Conservation (phyloP, 2,797 vertebrate species). For the Labeo calbasu region DNA sequence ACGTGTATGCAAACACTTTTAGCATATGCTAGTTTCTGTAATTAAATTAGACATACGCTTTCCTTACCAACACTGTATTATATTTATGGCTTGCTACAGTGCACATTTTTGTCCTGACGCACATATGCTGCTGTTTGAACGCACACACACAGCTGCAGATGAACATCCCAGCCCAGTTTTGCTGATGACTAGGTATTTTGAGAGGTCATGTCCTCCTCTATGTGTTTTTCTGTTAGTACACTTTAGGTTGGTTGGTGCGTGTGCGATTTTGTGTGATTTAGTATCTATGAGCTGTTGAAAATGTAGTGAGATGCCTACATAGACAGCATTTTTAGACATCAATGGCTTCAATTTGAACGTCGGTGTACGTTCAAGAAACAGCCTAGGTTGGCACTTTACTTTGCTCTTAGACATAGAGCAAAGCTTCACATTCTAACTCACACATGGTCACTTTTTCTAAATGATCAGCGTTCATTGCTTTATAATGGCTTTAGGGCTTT, state of each 20-base stretch:
- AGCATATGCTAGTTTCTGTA: slow-evolving; percentile 33
- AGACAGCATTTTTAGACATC: background rate
- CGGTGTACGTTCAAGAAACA: background rate
- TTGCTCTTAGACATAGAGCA: slow-evolving; percentile 66
- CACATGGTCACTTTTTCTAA: slow-evolving; percentile 71
- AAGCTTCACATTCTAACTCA: slow-evolving; percentile 72
- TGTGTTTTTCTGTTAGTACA: slow-evolving; percentile 73
- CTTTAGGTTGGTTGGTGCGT: slow-evolving; percentile 60
- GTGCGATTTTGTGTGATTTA: slow-evolving; percentile 58
- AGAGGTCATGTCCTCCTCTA: slow-evolving; percentile 67
- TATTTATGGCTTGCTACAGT: slow-evolving; percentile 12
- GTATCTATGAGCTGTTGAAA: slow-evolving; percentile 53
- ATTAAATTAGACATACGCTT: slow-evolving; percentile 29
- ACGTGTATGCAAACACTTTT: slow-evolving; percentile 31
- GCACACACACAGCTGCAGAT: slow-evolving; percentile 29
- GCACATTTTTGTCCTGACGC: slow-evolving; percentile 17
- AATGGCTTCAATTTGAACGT: background rate
- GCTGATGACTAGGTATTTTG: slow-evolving; percentile 70
- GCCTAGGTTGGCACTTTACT: background rate
- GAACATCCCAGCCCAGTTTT: slow-evolving; percentile 3
- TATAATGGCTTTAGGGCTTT: slow-evolving; percentile 72
- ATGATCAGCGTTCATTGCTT: slow-evolving; percentile 81
- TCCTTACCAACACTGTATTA: background rate
- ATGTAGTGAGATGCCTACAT: background rate
- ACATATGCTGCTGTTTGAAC: slow-evolving; percentile 20